Evolutionary conservation across 2,113 vertebrate species (phyloP), one percentile per base, ranked within the genome.

Genomic region (Microtus pennsylvanicus): DNA sequence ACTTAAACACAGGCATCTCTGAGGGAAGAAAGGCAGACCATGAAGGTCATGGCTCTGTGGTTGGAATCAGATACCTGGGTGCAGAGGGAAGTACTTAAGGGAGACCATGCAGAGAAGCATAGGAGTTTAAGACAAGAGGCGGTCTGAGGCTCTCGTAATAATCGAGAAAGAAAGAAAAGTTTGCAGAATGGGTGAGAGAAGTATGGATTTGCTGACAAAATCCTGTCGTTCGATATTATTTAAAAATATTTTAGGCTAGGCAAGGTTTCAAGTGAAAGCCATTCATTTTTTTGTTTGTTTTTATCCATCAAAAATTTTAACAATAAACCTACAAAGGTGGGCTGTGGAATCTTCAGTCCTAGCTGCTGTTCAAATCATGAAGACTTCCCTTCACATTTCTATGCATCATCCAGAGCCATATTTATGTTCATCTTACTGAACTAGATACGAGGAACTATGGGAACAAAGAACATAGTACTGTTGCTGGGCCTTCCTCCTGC

Each of bases 221-320:
- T 72, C 70, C 9, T 21, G 11, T 35, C 52, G 65, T 69, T 93
- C 38, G 5, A 16, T 72, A 74, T 70, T 91, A 87, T 38, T 80
- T 45, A 24, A 72, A 95, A 94, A 52, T 94, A 91, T 75, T 89
- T 89, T 90, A 87, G 33, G 58, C 21, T 47, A 65, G 17, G 12
- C 21, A 69, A 93, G 2, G 2, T 58, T 82, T 78, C 77, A 96
- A 69, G 42, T 67, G 28, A 89, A n/a, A 65, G n/a, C 45, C 69
- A 38, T 83, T 92, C 28, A 72, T 83, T 90, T 45, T 45, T 86
- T 91, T 30, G n/a, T 91, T 65, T 33, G 67, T 93, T 93, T 45
- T 90, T 21, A 7, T 93, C 50, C 47, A 52, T 93, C 47, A 63
- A 93, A 97, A 90, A 61, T n/a, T 83, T 85, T 96, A 83, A 82